Evolutionary conservation across 2,888 invertebrate genomes (phyloP), one percentile per base, ranked within the genome.

Genomic region (Polietes domitor): DNA sequence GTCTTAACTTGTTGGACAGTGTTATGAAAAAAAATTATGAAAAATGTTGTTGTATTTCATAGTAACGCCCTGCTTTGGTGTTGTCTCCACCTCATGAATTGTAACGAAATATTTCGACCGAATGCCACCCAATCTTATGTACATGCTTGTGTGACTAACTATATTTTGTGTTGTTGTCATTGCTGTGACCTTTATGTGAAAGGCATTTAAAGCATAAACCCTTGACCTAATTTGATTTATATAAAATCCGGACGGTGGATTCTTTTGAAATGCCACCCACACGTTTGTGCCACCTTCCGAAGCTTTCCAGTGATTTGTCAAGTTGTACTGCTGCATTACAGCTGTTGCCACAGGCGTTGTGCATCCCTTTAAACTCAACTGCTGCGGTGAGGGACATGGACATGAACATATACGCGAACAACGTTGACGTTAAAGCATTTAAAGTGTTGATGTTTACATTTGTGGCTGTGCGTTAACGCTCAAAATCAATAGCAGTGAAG

Each of bases 201-300:
- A 17, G 32, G 17, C 63, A 32, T 63, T 63, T 17, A 41, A 63
- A 63, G 41, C 41, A 21, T 21, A 17, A 72, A 78, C 80, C 85
- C 85, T 85, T 85, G 82, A 80, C 85, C 85, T 73, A 78, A 80
- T 63, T 82, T 61, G 68, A 74, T 77, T 78, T 76, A 78, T 77
- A 76, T 24, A 65, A 80, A 58, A 65, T 55, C 43, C 75, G 28
- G 9, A 55, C 6, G n/a, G 32, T 32, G 32, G 26, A 63, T 17
- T 32, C 10, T 63, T 32, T 53, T 10, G 1, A 63, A 63, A 32
- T 9, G 21, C 63, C 28, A 32, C 32, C 63, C 28, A 63, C 63
- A 58, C 4, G 15, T 24, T 32, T 17, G 28, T 63, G 65, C 21
- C 19, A 17, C 26, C 61, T 2, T 17, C 19, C 65, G 19, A 19